Conservation (phyloP, 1,140 invertebrate genomes). For the Drosophila malerkotliana region DNA sequence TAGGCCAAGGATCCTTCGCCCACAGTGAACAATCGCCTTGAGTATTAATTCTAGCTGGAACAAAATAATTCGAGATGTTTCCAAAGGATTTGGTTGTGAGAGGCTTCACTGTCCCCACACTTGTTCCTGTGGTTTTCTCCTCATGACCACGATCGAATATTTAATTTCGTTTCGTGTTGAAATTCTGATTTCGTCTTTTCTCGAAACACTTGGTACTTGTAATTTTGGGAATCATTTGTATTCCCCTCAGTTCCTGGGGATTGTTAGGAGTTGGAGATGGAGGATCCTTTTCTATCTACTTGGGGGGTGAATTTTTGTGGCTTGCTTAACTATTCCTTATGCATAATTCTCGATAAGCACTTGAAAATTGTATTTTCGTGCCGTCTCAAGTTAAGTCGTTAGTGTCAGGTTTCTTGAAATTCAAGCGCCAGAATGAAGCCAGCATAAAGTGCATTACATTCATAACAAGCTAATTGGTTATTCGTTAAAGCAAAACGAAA, state of each 20-base stretch:
- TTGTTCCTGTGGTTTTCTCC: slow-evolving; percentile 4
- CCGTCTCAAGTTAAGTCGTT: slow-evolving; percentile 34
- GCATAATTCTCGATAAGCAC: slow-evolving; percentile 33
- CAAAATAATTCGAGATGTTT: background rate
- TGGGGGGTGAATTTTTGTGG: slow-evolving; percentile 35
- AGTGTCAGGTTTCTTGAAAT: slow-evolving; percentile 37
- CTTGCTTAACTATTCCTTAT: slow-evolving; percentile 34
- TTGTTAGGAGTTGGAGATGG: background rate
- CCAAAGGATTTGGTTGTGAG: background rate
- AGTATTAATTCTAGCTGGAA: background rate
- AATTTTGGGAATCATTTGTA: slow-evolving; percentile 22
- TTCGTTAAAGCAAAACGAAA: slow-evolving; percentile 14
- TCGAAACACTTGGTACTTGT: slow-evolving; percentile 38
- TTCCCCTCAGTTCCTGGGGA: slow-evolving; percentile 15
- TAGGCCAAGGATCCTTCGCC: slow-evolving; percentile 11
- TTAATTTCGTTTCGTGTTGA: slow-evolving; percentile 30
- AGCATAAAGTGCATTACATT: slow-evolving; percentile 22
- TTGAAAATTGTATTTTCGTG: slow-evolving; percentile 18
- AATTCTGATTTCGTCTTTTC: slow-evolving; percentile 37
- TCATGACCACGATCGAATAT: background rate
- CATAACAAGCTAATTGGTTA: slow-evolving; percentile 24
- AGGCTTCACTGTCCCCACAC: slow-evolving; percentile 30
- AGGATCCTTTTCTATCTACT: slow-evolving; percentile 14
- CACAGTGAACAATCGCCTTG: slow-evolving; percentile 15
- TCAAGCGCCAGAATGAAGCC: slow-evolving; percentile 42